Evolutionary conservation across 2,888 invertebrate species (phyloP), one percentile per base, ranked within the genome.

Genomic region (Cryptocheilus praepositus): DNA sequence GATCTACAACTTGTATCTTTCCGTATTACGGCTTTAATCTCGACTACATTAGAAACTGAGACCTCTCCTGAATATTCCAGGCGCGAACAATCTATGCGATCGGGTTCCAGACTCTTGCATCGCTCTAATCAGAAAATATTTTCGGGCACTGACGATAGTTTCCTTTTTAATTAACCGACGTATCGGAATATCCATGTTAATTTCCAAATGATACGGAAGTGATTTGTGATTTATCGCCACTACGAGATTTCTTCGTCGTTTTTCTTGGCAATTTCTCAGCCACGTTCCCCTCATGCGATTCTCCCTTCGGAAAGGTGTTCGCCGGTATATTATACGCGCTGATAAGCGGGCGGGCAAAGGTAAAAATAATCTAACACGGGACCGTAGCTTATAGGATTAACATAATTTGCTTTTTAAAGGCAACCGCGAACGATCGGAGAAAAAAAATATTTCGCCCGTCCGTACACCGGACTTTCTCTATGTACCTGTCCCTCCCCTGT

Each of bases 1-100:
- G 76, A 80, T 80, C 74, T 74, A 64, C 78, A 70, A 70, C 75
- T 73, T 73, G 76, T 74, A 76, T 72, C 71, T 71, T 66, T 60
- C 62, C 69, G 68, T 59, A 66, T 73, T 72, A 73, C 67, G 52
- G 68, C 65, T 73, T 74, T 79, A 79, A 79, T 79, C 76, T 79
- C 55, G 55, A 43, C 49, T 64, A 66, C 67, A 59, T 74, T 77
- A 66, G 59, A 28, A 64, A 51, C 21, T 13, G 44, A 45, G 57
- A 18, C 45, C 53, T 22, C 25, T 18, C 13, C 22, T 5, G 43
- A 5, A 22, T 11, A 36, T 66, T 51, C n/a, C 16, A 15, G 18
- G n/a, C 45, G 28, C 43, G 22, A 15, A n/a, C n/a, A 0, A 36
- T 28, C 13, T 45, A 62, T 8, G 4, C 44, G 11, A 15, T 44